phyloP scores from a whole-genome alignment of 2,113 vertebrate genomes.

The Podilymbus podiceps region DNA sequence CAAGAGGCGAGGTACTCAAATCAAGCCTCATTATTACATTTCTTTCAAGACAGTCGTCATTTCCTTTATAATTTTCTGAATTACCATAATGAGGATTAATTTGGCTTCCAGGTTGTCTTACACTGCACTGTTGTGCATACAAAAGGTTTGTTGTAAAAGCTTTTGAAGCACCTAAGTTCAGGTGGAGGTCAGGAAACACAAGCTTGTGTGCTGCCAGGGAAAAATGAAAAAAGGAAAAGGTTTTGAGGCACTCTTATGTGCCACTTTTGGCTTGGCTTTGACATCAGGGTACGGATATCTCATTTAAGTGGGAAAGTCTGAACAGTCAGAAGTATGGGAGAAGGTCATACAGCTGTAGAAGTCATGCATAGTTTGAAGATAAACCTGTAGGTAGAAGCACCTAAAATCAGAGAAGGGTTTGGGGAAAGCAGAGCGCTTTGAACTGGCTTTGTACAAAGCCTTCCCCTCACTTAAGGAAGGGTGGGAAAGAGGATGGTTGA shows the following conservation, averaged over 20 bases:
- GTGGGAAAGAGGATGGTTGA: background rate
- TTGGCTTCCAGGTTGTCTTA: conserved; percentile 38
- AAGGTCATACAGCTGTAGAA: background rate
- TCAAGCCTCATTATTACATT: conserved; percentile 15
- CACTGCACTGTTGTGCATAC: background rate
- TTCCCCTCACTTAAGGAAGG: background rate
- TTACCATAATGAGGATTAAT: conserved; percentile 59
- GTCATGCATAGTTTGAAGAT: background rate
- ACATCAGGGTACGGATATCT: background rate
- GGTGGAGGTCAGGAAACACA: conserved; percentile 34
- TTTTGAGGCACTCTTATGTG: background rate
- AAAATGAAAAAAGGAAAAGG: background rate
- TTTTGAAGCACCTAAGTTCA: conserved; percentile 53
- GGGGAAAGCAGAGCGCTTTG: background rate
- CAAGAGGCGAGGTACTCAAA: background rate
- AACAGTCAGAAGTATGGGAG: background rate
- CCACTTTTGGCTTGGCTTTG: background rate
- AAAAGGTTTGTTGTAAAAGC: conserved; percentile 39
- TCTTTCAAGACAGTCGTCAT: conserved; percentile 41
- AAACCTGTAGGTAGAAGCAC: background rate
- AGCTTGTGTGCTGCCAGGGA: background rate
- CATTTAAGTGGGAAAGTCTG: background rate
- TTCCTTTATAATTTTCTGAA: conserved; percentile 60
- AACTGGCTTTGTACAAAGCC: background rate
- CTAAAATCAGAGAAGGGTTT: background rate